Base-by-base conservation (phyloP, 2,888 invertebrate genomes). In the Eupithecia pulchellata region DNA sequence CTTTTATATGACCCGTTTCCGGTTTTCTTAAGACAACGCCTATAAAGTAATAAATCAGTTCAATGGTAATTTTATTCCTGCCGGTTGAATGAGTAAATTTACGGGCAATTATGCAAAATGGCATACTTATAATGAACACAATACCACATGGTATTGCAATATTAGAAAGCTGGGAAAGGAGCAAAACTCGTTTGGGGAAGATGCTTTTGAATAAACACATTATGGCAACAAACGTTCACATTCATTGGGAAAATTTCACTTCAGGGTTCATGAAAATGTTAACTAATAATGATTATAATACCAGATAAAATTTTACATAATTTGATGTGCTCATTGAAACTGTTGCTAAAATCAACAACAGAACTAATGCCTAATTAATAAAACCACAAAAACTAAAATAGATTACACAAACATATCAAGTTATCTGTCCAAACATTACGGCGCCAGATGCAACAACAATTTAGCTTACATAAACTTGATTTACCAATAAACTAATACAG, bases 121-220 rank as follows among this genome's bases (percentile, higher is more conserved):
- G 34, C 30, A 30, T 32, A 30, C 32, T 17, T 4, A 30, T 32
- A 66, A 69, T 74, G 65, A 64, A 71, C 71, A 78, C 66, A 71
- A 69, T 69, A 69, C 73, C 69, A 72, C 69, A 65, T 69, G 60
- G 55, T 58, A 75, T 72, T 75, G 72, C 78, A 81, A 78, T 82
- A 82, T 72, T 79, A 82, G 81, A 83, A 82, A 83, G 79, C 74
- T 79, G 69, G 73, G 73, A 78, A 74, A 77, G 77, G 70, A 77
- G 74, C 71, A 66, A 79, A 79, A 79, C 78, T 78, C 73, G 78
- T 80, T 79, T 72, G 69, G 39, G 64, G 61, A 61, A 70, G 63
- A 67, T 58, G 69, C 67, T 70, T 80, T 80, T 80, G 72, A 78
- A 79, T 82, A 79, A 77, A 34, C 34, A 20, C 2, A 42, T 52